phyloP scores from a whole-genome alignment of 1,140 invertebrate genomes.

The Mamestra configurata region DNA sequence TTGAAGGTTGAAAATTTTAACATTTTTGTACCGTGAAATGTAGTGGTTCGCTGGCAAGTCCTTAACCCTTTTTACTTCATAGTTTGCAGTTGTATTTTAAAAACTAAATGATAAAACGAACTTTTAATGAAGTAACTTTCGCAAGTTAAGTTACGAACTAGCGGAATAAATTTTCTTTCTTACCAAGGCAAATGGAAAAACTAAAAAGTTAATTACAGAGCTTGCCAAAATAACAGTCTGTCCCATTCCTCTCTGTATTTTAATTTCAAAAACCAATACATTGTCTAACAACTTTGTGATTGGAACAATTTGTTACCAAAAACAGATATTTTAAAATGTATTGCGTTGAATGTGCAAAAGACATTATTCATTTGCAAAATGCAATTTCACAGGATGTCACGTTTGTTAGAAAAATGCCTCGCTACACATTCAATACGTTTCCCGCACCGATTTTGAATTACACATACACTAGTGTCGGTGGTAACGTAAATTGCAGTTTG shows the following conservation, averaged over 20 bases:
- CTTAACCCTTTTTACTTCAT: neutral
- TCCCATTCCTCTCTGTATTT: neutral
- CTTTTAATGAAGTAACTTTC: conserved; percentile 35
- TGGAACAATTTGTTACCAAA: conserved; percentile 25
- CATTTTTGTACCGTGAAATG: neutral
- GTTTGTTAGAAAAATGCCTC: conserved; percentile 77
- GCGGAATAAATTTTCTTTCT: conserved; percentile 10
- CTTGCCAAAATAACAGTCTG: neutral
- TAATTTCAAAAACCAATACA: conserved; percentile 21
- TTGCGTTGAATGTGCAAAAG: conserved; percentile 28
- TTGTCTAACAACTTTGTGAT: conserved; percentile 3
- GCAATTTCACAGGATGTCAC: conserved; percentile 80
- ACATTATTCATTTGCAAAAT: conserved; percentile 68
- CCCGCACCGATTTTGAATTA: conserved; percentile 72
- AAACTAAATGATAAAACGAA: conserved; percentile 1
- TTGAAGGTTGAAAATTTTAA: neutral
- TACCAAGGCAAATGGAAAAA: conserved; percentile 20
- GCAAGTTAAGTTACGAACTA: conserved; percentile 11
- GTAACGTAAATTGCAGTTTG: conserved; percentile 32
- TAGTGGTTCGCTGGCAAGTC: neutral
- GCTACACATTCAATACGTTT: conserved; percentile 76
- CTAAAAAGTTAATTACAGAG: conserved; percentile 34
- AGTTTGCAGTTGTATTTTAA: neutral
- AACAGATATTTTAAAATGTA: conserved; percentile 41
- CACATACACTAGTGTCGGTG: conserved; percentile 50